Evolutionary conservation across 2,113 vertebrate genomes (phyloP), one percentile per base, ranked within the genome.

Genomic region (Carollia perspicillata): DNA sequence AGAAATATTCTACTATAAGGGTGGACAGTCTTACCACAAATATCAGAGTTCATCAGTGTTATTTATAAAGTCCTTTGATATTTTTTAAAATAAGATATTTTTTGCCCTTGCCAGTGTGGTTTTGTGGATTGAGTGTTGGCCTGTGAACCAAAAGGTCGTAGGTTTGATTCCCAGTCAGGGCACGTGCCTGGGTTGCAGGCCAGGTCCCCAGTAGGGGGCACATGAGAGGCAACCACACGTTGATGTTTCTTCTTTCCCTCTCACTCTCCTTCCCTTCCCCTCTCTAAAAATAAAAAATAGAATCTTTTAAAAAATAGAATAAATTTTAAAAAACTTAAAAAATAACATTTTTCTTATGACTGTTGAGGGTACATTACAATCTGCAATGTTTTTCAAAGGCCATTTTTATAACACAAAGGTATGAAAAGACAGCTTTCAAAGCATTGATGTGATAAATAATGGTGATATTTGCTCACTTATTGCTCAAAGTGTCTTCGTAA

Each of bases 71-170:
- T 20, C 58, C 22, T 90, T 81, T 65, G 37, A 58, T 23, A 5
- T 72, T 60, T 84, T 94, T 84, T 63, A 69, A 94, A 94, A 78
- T 72, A 90, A 49, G 49, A 12, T 26, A 42, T 84, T 81, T 94
- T 81, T 92, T 23, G 8, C 55, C 55, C 55, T 58, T 58, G 55
- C 55, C 3, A 3, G 22, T 58, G 8, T 58, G 55, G 55, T 8
- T 58, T 18, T 23, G 20, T 58, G 55, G 8, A 58, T 23, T 58
- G 55, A 58, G 55, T 58, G 55, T 23, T 58, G 55, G 55, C 22
- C 22, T 58, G 55, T 3, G 55, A 58, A 58, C 55, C 22, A 58
- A 58, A 18, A 23, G 55, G 55, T 58, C 8, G 8, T 18, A 23
- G 55, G 55, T 58, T 58, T 18, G 2, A 58, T 58, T 58, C 55